These are phyloP conservation scores for Bos javanicus DNA, from an alignment of 2,113 vertebrate species.

Conservation along the genomic window DNA sequence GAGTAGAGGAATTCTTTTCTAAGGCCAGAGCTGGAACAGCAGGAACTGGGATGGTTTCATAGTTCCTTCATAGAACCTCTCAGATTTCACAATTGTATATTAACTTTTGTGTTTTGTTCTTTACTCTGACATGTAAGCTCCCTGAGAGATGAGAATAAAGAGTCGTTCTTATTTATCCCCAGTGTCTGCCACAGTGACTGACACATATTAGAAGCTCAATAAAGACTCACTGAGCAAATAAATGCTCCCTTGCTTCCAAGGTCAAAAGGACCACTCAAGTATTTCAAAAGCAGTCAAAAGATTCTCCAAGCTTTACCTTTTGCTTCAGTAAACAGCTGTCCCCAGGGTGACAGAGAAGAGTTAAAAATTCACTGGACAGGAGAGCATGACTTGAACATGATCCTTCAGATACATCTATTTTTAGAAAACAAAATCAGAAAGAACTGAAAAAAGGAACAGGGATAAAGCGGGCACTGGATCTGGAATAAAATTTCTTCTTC, in stretches of 20 bases:
- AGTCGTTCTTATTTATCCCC: neutral
- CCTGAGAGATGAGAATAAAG: neutral
- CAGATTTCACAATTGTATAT: neutral
- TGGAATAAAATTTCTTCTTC: neutral
- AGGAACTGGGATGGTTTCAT: neutral
- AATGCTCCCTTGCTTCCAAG: neutral
- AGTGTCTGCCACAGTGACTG: neutral
- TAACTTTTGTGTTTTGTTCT: neutral
- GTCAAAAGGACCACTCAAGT: neutral
- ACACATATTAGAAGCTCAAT: neutral
- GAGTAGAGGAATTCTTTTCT: neutral
- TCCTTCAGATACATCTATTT: neutral
- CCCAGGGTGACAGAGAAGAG: neutral
- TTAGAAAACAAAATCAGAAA: conserved; percentile 13
- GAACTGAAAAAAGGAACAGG: neutral
- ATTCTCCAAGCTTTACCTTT: neutral
- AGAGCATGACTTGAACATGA: neutral
- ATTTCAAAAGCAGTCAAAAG: neutral
- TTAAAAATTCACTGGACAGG: neutral
- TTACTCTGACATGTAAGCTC: neutral
- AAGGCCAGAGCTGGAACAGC: neutral
- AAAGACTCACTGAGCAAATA: neutral
- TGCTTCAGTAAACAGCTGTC: neutral
- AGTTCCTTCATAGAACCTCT: neutral
- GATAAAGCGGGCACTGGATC: neutral